phyloP scores from a whole-genome alignment of 2,113 vertebrate species.

The Pachyramphus minor region DNA sequence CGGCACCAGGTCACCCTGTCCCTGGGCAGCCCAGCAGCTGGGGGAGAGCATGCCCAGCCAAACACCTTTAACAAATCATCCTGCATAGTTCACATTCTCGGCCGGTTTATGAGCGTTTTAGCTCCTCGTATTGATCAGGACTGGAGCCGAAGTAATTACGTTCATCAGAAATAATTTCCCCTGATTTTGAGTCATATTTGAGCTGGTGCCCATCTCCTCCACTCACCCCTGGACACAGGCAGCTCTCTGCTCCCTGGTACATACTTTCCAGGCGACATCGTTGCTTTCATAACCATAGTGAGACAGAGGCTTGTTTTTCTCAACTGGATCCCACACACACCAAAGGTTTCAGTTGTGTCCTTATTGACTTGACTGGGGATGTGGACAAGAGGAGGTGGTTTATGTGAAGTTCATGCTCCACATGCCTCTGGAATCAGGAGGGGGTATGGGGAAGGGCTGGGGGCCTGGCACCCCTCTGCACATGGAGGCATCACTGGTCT shows the following conservation, averaged over 20 bases:
- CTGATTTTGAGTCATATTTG: slow-evolving; percentile 64
- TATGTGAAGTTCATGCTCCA: not conserved
- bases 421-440: not conserved
- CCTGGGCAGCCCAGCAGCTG: not conserved
- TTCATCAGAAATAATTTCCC: slow-evolving; percentile 63
- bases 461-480: not conserved
- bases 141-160: slow-evolving; percentile 68
- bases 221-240: not conserved
- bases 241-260: slow-evolving; percentile 44
- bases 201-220: slow-evolving; percentile 9
- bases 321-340: slow-evolving; percentile 11
- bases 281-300: slow-evolving; percentile 42
- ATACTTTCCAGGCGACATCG: slow-evolving; percentile 69
- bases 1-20: not conserved
- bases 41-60: not conserved
- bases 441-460: not conserved
- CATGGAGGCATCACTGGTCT: not conserved
- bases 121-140: slow-evolving; percentile 60
- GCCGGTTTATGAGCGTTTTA: slow-evolving; percentile 38
- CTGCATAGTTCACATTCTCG: slow-evolving; percentile 56
- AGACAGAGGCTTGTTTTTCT: slow-evolving; percentile 46
- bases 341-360: not conserved
- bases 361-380: slow-evolving; percentile 19
- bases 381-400: not conserved
- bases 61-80: slow-evolving; percentile 60